Evolutionary conservation across 1,140 invertebrate species (phyloP).

Genomic region (Pachypeltis micranthus): DNA sequence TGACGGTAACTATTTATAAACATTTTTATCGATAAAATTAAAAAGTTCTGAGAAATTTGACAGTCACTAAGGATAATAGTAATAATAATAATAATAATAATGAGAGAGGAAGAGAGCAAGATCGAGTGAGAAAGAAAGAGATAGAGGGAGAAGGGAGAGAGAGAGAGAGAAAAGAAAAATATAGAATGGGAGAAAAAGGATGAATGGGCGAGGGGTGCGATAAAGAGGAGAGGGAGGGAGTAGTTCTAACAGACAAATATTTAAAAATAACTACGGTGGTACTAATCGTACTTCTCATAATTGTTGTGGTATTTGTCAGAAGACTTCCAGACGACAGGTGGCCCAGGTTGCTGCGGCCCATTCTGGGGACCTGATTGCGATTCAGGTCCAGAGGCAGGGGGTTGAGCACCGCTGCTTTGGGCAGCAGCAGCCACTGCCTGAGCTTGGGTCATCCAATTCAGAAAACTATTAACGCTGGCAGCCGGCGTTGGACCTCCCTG

Average conservation of each 20-base stretch:
- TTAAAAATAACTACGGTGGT: constrained; percentile 2
- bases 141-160: background rate
- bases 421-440: constrained; percentile 32
- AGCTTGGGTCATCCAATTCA: constrained; percentile 43
- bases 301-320: background rate
- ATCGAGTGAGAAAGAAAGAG: background rate
- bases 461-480: constrained; percentile 39
- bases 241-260: too few relatives aligned
- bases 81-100: background rate
- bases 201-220: background rate
- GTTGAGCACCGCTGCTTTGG: constrained; percentile 1
- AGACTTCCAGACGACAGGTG: background rate
- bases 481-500: constrained; percentile 40
- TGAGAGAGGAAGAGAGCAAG: background rate
- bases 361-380: constrained; percentile 7
- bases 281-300: constrained; percentile 13
- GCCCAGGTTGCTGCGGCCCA: constrained; percentile 10
- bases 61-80: too few relatives aligned
- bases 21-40: too few relatives aligned
- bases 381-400: background rate
- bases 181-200: background rate
- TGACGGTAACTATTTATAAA: too few relatives aligned
- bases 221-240: background rate
- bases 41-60: too few relatives aligned
- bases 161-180: background rate